Base-by-base conservation (phyloP, 2,113 vertebrate genomes). In the Psittacara wagleri region DNA sequence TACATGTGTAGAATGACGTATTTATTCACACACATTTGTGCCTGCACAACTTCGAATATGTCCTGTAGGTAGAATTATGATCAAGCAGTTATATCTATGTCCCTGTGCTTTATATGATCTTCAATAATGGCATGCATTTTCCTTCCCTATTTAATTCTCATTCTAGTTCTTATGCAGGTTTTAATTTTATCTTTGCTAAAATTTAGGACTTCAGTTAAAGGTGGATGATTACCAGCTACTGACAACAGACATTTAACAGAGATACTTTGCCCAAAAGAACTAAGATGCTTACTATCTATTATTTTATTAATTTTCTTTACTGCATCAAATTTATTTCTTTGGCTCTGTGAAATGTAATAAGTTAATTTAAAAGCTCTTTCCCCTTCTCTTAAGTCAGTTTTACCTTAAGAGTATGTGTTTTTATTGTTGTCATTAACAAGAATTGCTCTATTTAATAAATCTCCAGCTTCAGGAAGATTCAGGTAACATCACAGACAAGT, bases 1-100 rank as follows among this genome's bases (percentile, higher is more conserved):
- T n/a, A 41, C 5, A 14, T 15, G 6, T 63, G 11, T 74, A 43
- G 39, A 86, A 67, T 84, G 20, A 51, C 5, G 3, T 15, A 6
- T 3, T 81, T 75, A 41, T 35, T 23, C 9, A 33, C 55, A 24
- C 1, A 18, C 1, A 7, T 8, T 2, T n/a, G 14, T 13, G 6
- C 13, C 16, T 55, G 52, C 27, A 41, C 10, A 48, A 69, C 29
- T 19, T 15, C 46, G 13, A 48, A 78, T 49, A 7, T 48, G 25
- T 74, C 20, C 13, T 77, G 4, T 31, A 80, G 68, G 35, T 16
- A 76, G 41, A 76, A 44, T 57, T 86, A 31, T 11, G 15, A 49
- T 76, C 25, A 51, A 73, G 9, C 5, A 44, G 57, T 67, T 55
- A 7, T n/a, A 28, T 13, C 41, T 66, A 8, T 9, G 2, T 48